Conservation (phyloP, 2,888 invertebrate genomes). For the Morpho helenor region DNA sequence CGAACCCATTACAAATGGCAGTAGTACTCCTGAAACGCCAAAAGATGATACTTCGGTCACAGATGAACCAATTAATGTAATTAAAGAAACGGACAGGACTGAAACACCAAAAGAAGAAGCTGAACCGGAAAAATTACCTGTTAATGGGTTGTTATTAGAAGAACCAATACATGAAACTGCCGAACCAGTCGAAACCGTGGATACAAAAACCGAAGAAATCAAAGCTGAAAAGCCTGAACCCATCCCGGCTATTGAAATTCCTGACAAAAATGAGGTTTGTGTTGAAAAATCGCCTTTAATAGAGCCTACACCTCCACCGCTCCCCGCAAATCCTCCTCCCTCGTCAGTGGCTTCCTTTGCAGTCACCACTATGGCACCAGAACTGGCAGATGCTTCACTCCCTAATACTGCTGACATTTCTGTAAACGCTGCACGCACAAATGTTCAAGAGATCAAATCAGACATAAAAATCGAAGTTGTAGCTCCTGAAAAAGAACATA, state of each 20-base stretch:
- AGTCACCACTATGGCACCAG: conserved; percentile 82
- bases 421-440: conserved; percentile 45
- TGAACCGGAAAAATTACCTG: conserved; percentile 59
- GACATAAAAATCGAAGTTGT: conserved; percentile 35
- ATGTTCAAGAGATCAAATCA: conserved; percentile 42
- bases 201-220: conserved; percentile 54
- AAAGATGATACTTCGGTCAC: conserved; percentile 41
- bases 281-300: conserved; percentile 79
- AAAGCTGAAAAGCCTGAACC: conserved; percentile 52
- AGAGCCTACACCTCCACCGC: conserved; percentile 84
- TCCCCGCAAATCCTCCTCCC: conserved; percentile 86
- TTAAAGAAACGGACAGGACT: conserved; percentile 40
- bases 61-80: conserved; percentile 34
- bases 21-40: conserved; percentile 62
- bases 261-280: conserved; percentile 76
- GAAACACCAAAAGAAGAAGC: conserved; percentile 38
- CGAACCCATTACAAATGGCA: conserved; percentile 70
- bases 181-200: conserved; percentile 43
- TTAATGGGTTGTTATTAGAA: conserved; percentile 65
- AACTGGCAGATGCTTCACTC: conserved; percentile 65
- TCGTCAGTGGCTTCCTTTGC: conserved; percentile 87
- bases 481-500: conserved; percentile 29
- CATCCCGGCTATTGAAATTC: conserved; percentile 63
- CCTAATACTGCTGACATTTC: conserved; percentile 58
- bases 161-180: conserved; percentile 49